Evolutionary conservation across 2,888 invertebrate species (phyloP).

Genomic region (Trachelus troglodyta): DNA sequence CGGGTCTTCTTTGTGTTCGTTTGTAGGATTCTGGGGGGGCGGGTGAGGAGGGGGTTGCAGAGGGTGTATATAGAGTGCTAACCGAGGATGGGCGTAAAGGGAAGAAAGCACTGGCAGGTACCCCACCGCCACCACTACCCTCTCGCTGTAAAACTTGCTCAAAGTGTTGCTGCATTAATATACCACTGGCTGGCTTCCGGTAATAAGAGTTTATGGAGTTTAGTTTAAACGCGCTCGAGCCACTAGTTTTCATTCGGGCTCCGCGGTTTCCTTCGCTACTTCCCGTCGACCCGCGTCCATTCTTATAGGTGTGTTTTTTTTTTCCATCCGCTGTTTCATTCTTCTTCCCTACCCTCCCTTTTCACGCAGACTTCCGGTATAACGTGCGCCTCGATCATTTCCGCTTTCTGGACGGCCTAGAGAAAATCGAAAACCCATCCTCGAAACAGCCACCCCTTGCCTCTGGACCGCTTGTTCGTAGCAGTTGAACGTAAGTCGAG

Average conservation of each 20-base stretch:
- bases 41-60: neutral
- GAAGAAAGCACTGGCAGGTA: neutral
- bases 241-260: neutral
- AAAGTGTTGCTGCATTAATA: conserved; percentile 6
- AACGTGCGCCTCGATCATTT: neutral
- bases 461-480: neutral
- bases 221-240: neutral
- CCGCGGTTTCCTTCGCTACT: neutral
- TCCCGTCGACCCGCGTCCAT: neutral
- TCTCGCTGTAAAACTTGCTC: neutral
- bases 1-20: neutral
- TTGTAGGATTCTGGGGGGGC: neutral
- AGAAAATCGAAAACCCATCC: neutral
- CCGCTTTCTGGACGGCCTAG: neutral
- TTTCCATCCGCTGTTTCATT: neutral
- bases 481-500: neutral
- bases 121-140: neutral
- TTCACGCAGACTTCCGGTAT: neutral
- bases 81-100: neutral
- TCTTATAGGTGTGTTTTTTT: neutral
- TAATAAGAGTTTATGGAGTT: conserved; percentile 9
- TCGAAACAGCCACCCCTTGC: neutral
- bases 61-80: neutral
- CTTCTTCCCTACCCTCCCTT: neutral
- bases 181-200: conserved; percentile 1